Evolutionary conservation across 1,140 invertebrate genomes (phyloP), one percentile per base, ranked within the genome.

Genomic region (Cepaea nemoralis): DNA sequence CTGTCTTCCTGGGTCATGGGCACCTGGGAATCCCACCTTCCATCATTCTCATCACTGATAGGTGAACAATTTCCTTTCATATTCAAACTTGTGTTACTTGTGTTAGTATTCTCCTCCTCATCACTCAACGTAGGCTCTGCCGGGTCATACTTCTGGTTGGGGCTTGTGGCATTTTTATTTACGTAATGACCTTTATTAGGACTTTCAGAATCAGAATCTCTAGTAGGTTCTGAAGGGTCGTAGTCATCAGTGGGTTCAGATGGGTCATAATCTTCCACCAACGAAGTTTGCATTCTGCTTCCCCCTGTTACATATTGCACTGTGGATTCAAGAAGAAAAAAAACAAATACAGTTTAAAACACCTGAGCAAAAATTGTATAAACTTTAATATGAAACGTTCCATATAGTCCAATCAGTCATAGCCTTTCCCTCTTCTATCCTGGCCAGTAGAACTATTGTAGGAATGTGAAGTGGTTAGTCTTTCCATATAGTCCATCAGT

Each of bases 231-330:
- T 70, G 69, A 37, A 33, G 78, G 66, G 40, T 80, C 78, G 59
- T 80, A 71, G 42, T 80, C 78, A 80, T 80, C 78, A 22, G 78
- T 80, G 22, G 78, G 78, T 55, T 80, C 69, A 24, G 78, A 70
- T 24, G 78, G 78, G 45, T 80, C 78, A 73, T 80, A 80, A 45
- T 71, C 59, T n/a, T 42, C 33, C 0, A 22, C 5, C 33, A 67
- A 6, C 42, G 77, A 27, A 67, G 40, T 22, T 69, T 63, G 48
- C 33, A 39, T 8, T 35, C 40, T 39, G 16, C n/a, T 22, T 27
- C 12, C 19, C 42, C 19, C 19, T 70, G n/a, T 3, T 3, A 12
- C 67, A 70, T 19, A 8, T 37, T 35, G n/a, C 16, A 8, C 40
- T 39, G 37, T 27, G 3, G 40, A 39, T 39, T 71, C 3, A n/a